Evolutionary conservation across 2,113 vertebrate genomes (phyloP), one percentile per base, ranked within the genome.

Genomic region (Condylura cristata): DNA sequence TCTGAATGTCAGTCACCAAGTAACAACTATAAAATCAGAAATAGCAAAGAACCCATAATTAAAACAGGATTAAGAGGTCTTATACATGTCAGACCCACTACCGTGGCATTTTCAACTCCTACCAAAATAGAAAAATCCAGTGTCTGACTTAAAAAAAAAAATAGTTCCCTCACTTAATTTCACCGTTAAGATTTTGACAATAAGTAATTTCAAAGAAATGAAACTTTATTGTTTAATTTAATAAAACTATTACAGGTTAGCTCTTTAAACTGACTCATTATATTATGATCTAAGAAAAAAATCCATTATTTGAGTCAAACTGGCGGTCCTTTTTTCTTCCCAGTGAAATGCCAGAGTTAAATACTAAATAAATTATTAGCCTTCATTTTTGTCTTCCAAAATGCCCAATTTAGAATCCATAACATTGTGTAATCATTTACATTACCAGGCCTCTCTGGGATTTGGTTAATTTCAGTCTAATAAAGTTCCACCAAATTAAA

Each of bases 1-100:
- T 83, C 83, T 96, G 91, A 89, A 86, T 89, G 86, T 89, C 96
- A 96, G 70, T 95, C 91, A 84, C 83, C 56, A 86, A 92, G 81
- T 70, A 92, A 93, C 86, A 88, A 91, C 71, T 81, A 90, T 90
- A 84, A 96, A 91, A 91, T 79, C 58, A 78, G 74, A 96, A 95
- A 83, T 68, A 91, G 89, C 93, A 94, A 91, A 82, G 80, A 94
- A 61, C 89, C 89, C 46, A 84, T 94, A 96, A 97, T 95, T 96
- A 97, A 92, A 95, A 86, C 75, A 84, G 86, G 75, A 95, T 96
- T 87, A 94, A 94, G 80, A 65, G 80, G 89, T 89, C 37, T 85
- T 83, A 95, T 95, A 56, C 90, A 53, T 94, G 85, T 86, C 82
- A 95, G 91, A 91, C 53, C 66, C 66, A 93, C 51, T 71, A 72